Evolutionary conservation across 53 echinoderm and acorn worm genomes (phyloP).

Genomic region (Echinometra lucunter): DNA sequence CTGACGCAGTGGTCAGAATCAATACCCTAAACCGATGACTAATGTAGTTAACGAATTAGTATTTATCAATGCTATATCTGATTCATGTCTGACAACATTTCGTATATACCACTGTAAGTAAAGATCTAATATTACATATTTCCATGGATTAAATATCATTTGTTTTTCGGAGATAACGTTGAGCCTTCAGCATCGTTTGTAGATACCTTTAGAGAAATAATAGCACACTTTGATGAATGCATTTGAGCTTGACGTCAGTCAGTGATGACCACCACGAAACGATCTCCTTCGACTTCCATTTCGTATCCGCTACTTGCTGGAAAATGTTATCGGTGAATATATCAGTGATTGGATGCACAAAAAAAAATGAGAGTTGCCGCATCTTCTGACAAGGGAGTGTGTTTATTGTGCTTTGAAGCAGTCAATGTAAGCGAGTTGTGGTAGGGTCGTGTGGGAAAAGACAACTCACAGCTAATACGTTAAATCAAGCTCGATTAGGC

Average conservation of each 20-base stretch:
- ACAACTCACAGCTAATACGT: slow-evolving; percentile 49
- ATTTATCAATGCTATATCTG: slow-evolving; percentile 1
- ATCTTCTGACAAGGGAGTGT: neutral
- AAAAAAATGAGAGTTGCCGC: neutral
- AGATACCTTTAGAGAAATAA: neutral
- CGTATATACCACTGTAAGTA: slow-evolving; percentile 32
- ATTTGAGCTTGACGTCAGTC: neutral
- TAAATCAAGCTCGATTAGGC: slow-evolving; percentile 48
- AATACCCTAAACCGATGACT: neutral
- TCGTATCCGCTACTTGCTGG: neutral
- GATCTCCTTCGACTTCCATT: neutral
- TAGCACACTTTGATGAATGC: slow-evolving; percentile 48
- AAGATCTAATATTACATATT: slow-evolving; percentile 2
- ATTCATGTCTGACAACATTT: neutral
- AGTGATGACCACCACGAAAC: neutral
- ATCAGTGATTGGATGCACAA: neutral
- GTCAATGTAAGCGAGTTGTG: slow-evolving; percentile 22
- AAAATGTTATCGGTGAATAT: neutral
- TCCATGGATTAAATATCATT: neutral
- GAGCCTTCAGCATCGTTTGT: neutral
- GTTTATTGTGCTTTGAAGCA: slow-evolving; percentile 37
- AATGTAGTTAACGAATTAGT: neutral
- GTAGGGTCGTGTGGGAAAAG: neutral
- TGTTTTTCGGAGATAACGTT: neutral
- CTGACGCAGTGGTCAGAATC: neutral